Base-by-base conservation (phyloP, 2,113 vertebrate species). In the Prunella himalayana region DNA sequence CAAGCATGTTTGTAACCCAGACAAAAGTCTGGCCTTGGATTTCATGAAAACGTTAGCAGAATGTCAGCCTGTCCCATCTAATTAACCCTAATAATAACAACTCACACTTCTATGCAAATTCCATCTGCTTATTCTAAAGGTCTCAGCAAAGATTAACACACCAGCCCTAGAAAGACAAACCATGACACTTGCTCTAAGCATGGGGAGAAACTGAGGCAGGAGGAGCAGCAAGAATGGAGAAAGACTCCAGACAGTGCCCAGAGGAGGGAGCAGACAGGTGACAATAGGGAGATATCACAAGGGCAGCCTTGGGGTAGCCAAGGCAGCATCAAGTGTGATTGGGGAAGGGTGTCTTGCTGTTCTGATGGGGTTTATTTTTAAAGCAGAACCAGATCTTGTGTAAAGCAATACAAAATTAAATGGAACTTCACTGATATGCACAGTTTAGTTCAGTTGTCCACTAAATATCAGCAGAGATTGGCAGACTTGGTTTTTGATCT, bases 61-160 rank as follows among this genome's bases (percentile, higher is more conserved):
- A 94, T 88, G 56, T 83, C 92, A 92, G n/a, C n/a, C 39, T 88
- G 90, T 92, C 92, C 88, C 72, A 56, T 93, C 56, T 90, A 90
- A 83, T 90, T 88, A 95, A 78, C 30, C 75, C 20, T 51, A 81
- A 66, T 73, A 94, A 80, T 54, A 90, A 91, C 10, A 76, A 51
- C 70, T 94, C 64, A 66, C 79, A 35, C 25, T 64, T 95, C 18
- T 45, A 86, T 3, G 4, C 41, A 84, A 94, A 90, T 86, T 70
- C 49, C 71, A 60, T 33, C 64, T 49, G 22, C 0, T 0, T 69
- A 42, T 75, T 49, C 39, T 60, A 88, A 73, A 88, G 60, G 15
- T 56, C 56, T 90, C n/a, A 49, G 37, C n/a, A 75, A 78, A 82
- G 10, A 20, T 28, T 37, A 41, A 17, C 25, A 50, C 17, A 31